Evolutionary conservation across 2,888 invertebrate species (phyloP).

Genomic region (Sepioteuthis lessoniana): DNA sequence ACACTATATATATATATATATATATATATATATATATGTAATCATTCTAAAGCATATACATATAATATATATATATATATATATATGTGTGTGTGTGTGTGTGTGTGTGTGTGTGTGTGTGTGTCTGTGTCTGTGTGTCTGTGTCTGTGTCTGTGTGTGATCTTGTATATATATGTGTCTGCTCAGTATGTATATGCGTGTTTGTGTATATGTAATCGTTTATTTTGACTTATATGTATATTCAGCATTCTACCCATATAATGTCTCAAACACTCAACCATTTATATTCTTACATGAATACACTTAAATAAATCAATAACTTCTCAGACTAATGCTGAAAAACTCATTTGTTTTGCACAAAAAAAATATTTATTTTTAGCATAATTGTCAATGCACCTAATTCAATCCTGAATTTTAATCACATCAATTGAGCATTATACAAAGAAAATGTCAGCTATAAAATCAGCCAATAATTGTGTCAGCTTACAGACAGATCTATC

Average conservation of each 20-base stretch:
- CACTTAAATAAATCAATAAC: too few species aligned
- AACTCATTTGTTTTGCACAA: too few species aligned
- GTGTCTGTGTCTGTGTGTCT: not conserved
- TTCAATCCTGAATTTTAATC: too few species aligned
- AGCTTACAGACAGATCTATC: too few species aligned
- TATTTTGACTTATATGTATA: not conserved
- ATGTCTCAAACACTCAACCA: too few species aligned
- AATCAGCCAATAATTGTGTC: too few species aligned
- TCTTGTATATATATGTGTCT: not conserved
- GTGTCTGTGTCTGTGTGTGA: not conserved
- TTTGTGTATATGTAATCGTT: not conserved
- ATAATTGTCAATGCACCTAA: too few species aligned
- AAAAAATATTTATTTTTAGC: too few species aligned
- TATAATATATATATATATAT: not conserved
- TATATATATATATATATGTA: not conserved
- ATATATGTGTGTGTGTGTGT: too few species aligned
- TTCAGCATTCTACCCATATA: accelerated
- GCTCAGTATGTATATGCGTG: not conserved
- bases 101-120: not conserved
- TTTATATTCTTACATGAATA: not conserved
- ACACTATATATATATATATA: not conserved
- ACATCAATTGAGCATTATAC: too few species aligned
- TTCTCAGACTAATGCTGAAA: too few species aligned
- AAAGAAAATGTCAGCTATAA: too few species aligned
- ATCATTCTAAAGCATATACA: not conserved